Evolutionary conservation across 2,113 vertebrate species (phyloP), one percentile per base, ranked within the genome.

Genomic region (Amblyornis subalaris): DNA sequence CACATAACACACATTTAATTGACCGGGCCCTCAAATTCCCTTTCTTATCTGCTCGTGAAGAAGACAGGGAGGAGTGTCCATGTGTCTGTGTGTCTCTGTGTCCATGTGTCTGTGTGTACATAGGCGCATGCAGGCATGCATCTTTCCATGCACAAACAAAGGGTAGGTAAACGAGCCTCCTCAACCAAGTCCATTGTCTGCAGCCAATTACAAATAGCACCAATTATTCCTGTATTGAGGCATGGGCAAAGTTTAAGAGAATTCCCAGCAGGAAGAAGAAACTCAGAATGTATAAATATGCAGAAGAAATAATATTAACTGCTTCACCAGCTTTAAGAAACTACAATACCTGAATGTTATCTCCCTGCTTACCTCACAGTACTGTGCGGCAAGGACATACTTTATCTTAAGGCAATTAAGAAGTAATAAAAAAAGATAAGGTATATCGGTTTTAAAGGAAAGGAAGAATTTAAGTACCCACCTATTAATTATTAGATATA

Each of bases 401-500:
- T 90, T 76, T 58, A 18, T 53, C 89, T 96, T 31, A 93, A 94
- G 90, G 89, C 75, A 93, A 66, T 47, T 62, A 92, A 85, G 40
- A 90, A 78, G 28, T 89, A 94, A 74, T 14, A 48, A 88, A 64
- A 66, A 94, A 93, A 29, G 29, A 22, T 28, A 78, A 75, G 21
- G 28, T 26, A 78, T 13, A 64, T 11, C 1, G 73, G 40, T 86
- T 95, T 83, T 58, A 94, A 97, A 97, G 92, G 48, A 96, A 97
- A 98, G 94, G 97, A 98, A 98, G 97, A 89, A 85, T 96, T 93
- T 96, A 97, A 93, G 96, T 99, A 99, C 99, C 99, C 99, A 99
- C 99, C 99, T 99, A 99, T 99, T 99, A 98, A 99, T 99, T 98
- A 99, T 99, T 98, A 99, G 98, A 99, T 99, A 99, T 95, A 99